These are phyloP conservation scores for Hypocryptadius cinnamomeus DNA, from an alignment of 2,113 vertebrate genomes.

Conservation along the genomic window DNA sequence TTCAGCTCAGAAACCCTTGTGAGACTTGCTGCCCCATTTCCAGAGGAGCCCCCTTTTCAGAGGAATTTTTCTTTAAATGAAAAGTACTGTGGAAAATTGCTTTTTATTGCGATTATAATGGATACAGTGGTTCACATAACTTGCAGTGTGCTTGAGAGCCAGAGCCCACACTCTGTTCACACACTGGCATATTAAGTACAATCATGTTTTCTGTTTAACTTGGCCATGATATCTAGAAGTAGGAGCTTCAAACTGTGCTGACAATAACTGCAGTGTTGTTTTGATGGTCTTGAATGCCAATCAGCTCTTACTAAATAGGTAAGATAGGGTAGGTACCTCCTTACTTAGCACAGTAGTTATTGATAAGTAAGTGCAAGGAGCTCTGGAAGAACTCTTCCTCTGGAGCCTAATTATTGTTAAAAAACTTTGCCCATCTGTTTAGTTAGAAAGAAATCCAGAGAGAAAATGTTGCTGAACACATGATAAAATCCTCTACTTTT, in stretches of 20 bases:
- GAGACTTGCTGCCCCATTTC: rapidly evolving
- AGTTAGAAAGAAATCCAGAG: background rate
- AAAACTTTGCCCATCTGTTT: background rate
- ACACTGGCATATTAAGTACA: background rate
- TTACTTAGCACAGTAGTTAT: background rate
- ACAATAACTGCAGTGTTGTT: background rate
- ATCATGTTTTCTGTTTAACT: background rate
- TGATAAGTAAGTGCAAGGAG: background rate
- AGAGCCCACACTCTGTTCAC: background rate
- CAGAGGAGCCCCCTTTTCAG: background rate
- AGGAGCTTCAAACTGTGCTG: background rate
- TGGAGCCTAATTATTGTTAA: background rate
- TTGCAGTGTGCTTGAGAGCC: background rate
- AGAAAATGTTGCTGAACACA: background rate
- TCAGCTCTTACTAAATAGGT: background rate
- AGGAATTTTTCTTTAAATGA: background rate
- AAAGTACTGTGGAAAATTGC: background rate
- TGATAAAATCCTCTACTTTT: background rate
- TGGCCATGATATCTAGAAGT: background rate
- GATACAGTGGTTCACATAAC: background rate
- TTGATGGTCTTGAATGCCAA: background rate
- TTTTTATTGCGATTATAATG: background rate
- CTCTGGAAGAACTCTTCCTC: background rate
- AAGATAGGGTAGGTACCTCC: background rate
- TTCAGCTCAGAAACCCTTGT: background rate